Evolutionary conservation across 2,888 invertebrate genomes (phyloP).

Genomic region (Gortyna flavago): DNA sequence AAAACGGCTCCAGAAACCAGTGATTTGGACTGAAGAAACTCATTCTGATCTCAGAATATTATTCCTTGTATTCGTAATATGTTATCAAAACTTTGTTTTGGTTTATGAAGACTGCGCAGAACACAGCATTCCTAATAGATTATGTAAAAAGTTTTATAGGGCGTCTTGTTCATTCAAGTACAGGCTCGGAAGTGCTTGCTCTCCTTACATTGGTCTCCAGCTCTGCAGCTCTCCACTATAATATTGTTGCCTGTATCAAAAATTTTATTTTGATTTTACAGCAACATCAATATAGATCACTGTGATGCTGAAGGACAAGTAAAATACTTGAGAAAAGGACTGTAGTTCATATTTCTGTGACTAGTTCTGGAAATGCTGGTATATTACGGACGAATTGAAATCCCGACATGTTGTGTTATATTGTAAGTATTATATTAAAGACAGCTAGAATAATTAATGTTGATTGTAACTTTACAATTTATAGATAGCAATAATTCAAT

Average conservation of each 20-base stretch:
- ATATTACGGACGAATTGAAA: no score
- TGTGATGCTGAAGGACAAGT: neutral
- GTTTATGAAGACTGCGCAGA: slow-evolving; percentile 35
- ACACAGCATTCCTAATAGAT: slow-evolving; percentile 46
- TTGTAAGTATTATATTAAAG: slow-evolving; percentile 26
- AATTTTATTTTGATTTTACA: neutral
- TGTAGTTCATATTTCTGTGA: neutral
- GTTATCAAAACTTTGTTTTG: slow-evolving; percentile 19
- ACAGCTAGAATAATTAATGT: slow-evolving; percentile 28
- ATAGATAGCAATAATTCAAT: slow-evolving; percentile 42
- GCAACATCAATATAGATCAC: neutral
- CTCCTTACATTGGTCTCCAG: neutral
- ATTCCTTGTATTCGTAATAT: neutral
- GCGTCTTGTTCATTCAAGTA: neutral
- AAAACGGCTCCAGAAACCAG: neutral
- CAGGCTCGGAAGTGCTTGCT: neutral
- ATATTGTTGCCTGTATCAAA: neutral
- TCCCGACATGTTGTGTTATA: slow-evolving; percentile 9
- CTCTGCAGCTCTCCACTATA: no score
- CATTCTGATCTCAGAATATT: slow-evolving; percentile 37
- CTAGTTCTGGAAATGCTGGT: neutral
- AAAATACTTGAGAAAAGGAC: neutral
- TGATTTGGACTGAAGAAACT: slow-evolving; percentile 25
- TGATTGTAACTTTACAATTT: slow-evolving; percentile 24
- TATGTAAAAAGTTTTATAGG: slow-evolving; percentile 5